phyloP scores from a whole-genome alignment of 1,140 invertebrate genomes.

The Panagrolaimus sp. region DNA sequence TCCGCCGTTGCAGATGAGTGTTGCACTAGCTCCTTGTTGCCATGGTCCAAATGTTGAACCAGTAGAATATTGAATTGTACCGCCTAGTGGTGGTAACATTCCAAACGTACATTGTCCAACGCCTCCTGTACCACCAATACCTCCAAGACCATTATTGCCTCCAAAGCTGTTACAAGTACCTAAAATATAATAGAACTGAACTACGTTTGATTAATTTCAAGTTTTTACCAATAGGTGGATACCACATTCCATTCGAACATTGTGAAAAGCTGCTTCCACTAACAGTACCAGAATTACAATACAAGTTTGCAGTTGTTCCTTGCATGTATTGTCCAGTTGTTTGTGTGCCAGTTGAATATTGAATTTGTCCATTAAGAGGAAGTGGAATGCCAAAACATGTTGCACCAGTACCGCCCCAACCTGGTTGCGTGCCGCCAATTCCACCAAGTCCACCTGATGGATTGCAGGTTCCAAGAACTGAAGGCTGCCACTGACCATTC shows the following conservation, averaged over 20 bases:
- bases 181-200: background rate
- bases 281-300: background rate
- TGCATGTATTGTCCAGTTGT: background rate
- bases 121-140: background rate
- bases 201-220: background rate
- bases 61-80: background rate
- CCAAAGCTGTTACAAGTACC: background rate
- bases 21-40: background rate
- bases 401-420: background rate
- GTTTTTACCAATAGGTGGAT: background rate
- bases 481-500: background rate
- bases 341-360: background rate
- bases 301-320: background rate
- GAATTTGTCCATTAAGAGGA: background rate
- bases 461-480: background rate
- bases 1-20: background rate
- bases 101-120: background rate
- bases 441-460: background rate
- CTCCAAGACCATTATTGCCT: background rate
- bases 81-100: background rate
- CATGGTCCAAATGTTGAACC: slow-evolving; percentile 1
- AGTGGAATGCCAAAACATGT: background rate
- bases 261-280: background rate
- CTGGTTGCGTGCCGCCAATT: background rate
- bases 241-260: background rate